phyloP scores from a whole-genome alignment of 1,140 invertebrate genomes.

The Oscheius sp. region DNA sequence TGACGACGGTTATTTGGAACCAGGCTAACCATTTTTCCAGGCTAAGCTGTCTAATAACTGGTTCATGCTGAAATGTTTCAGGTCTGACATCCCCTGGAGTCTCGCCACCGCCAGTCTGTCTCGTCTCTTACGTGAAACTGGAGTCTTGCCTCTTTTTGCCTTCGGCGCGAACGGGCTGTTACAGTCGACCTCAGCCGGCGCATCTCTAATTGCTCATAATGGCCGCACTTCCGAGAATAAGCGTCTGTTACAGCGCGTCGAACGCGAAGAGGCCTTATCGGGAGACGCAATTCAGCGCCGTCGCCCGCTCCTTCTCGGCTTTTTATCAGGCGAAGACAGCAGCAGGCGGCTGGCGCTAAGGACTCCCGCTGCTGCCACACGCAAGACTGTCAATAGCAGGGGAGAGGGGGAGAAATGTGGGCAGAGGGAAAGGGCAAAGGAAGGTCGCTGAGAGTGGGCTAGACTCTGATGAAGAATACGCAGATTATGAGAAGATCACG shows the following conservation, averaged over 20 bases:
- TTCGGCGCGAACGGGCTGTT: not conserved
- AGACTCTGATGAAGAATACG: too few relatives aligned
- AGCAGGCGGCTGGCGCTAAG: too few relatives aligned
- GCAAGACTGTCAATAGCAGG: not conserved
- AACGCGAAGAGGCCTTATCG: not conserved
- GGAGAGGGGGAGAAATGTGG: not conserved
- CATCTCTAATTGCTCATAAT: constrained; percentile 6
- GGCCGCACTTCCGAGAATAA: not conserved
- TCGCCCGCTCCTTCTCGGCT: not conserved
- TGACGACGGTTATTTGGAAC: too few relatives aligned
- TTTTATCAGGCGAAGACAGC: not conserved
- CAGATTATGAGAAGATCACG: too few relatives aligned
- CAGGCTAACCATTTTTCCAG: too few relatives aligned
- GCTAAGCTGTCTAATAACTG: too few relatives aligned
- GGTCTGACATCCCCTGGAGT: too few relatives aligned
- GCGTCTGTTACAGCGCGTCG: not conserved
- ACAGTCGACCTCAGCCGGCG: not conserved
- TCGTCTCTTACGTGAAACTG: too few relatives aligned
- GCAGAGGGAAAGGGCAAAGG: not conserved
- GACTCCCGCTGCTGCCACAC: not conserved
- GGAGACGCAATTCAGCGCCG: not conserved
- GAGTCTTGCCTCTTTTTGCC: too few relatives aligned
- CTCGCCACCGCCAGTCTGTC: too few relatives aligned
- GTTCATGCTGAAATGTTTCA: too few relatives aligned
- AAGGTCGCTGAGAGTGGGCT: too few relatives aligned